phyloP scores from a whole-genome alignment of 2,113 vertebrate species.

The Psilopsiagon aurifrons region DNA sequence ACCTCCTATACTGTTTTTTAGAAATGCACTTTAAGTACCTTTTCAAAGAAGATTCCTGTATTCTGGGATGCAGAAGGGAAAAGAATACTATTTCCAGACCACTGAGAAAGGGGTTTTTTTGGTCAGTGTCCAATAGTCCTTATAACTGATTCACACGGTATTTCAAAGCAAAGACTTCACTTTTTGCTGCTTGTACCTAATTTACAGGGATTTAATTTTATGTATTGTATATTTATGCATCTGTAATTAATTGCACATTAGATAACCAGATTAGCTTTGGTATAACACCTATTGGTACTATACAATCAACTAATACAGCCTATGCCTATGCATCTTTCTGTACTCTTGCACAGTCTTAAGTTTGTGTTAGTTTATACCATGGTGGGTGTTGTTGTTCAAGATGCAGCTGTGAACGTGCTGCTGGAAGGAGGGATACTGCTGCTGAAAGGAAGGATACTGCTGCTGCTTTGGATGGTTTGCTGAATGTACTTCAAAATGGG shows the following conservation, averaged over 20 bases:
- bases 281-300: not conserved
- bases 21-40: constrained; percentile 59
- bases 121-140: not conserved
- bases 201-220: constrained; percentile 80
- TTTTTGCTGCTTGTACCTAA: constrained; percentile 76
- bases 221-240: constrained; percentile 85
- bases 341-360: not conserved
- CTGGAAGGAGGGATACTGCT: constrained; percentile 42
- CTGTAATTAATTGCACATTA: constrained; percentile 90
- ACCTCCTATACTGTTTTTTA: constrained; percentile 15
- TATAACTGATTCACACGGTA: not conserved
- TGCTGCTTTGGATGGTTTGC: constrained; percentile 60
- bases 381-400: not conserved
- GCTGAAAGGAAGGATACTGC: constrained; percentile 1
- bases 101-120: not conserved
- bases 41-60: constrained; percentile 7
- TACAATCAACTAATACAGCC: not conserved
- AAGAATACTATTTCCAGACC: not conserved
- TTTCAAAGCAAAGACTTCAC: constrained; percentile 85
- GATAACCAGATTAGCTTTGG: constrained; percentile 15
- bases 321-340: not conserved
- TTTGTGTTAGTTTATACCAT: not conserved
- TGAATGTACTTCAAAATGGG: constrained; percentile 72
- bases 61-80: constrained; percentile 13
- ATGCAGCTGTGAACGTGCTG: constrained; percentile 51